A percentile compares a stretch with the other conserved stretches of the same genome.
Evolutionary conservation across 2,113 vertebrate genomes (phyloP).

Genomic region (Poecilia latipinna): DNA sequence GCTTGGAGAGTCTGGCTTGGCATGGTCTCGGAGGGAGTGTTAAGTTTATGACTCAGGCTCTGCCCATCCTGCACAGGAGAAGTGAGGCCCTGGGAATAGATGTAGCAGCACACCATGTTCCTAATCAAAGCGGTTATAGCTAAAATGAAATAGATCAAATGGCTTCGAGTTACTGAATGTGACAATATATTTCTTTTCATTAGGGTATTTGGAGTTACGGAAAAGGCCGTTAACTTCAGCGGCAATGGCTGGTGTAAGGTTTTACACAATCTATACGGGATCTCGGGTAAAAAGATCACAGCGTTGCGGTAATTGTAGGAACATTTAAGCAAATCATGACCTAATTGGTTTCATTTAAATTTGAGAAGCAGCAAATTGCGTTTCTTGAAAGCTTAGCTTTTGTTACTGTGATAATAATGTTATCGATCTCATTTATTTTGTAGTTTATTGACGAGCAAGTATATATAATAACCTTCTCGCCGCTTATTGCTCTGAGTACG

Average conservation of each 20-base stretch:
- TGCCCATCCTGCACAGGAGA: conserved; percentile 39
- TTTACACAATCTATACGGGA: neutral
- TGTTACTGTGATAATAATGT: too few relatives aligned
- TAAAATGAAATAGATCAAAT: neutral
- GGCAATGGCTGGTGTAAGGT: neutral
- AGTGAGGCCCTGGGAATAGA: conserved; percentile 42
- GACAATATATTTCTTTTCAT: neutral
- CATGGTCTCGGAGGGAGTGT: conserved; percentile 59
- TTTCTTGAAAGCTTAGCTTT: too few relatives aligned
- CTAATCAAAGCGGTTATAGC: conserved; percentile 22
- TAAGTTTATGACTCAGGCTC: conserved; percentile 65
- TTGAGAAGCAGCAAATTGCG: too few relatives aligned
- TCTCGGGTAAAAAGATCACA: neutral
- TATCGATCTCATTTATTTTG: too few relatives aligned
- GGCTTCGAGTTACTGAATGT: neutral
- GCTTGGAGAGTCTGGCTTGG: conserved; percentile 57
- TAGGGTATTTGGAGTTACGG: neutral
- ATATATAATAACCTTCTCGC: too few relatives aligned
- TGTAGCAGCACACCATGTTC: conserved; percentile 21
- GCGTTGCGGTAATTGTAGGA: neutral
- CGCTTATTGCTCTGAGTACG: neutral
- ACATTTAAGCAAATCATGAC: too few relatives aligned
- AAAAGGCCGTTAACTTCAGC: neutral
- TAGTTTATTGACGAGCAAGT: too few relatives aligned
- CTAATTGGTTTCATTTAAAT: too few relatives aligned